phyloP scores from a whole-genome alignment of 2,888 invertebrate species.

The Onthophagus sagittarius region DNA sequence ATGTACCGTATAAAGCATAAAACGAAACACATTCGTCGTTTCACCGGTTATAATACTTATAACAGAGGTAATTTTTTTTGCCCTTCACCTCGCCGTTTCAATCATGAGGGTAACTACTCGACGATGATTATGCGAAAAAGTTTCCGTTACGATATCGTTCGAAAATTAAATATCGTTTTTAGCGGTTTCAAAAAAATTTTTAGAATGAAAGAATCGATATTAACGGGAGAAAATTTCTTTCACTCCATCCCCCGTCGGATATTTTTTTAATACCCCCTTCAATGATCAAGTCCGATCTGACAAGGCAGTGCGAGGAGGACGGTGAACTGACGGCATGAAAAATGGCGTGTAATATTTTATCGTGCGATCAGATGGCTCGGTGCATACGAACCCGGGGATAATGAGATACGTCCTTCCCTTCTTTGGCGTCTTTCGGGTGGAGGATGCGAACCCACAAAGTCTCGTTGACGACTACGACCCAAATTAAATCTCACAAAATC shows the following conservation, averaged over 20 bases:
- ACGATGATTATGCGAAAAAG: not conserved
- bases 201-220: not conserved
- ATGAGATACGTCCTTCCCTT: slow-evolving; percentile 39
- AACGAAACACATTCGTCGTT: not conserved
- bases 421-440: not conserved
- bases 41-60: not conserved
- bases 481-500: not conserved
- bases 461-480: slow-evolving; percentile 8
- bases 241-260: slow-evolving; percentile 22
- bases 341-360: slow-evolving; percentile 51
- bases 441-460: not conserved
- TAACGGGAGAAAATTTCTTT: not conserved
- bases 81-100: not conserved
- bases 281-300: slow-evolving; percentile 48
- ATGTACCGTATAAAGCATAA: not conserved
- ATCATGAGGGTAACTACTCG: not conserved
- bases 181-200: not conserved
- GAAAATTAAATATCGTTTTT: not conserved
- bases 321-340: slow-evolving; percentile 48
- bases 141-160: not conserved
- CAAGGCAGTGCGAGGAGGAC: slow-evolving; percentile 43
- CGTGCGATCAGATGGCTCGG: slow-evolving; percentile 51
- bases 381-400: slow-evolving; percentile 51
- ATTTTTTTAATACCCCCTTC: slow-evolving; percentile 42
- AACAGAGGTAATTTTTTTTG: not conserved